These are phyloP conservation scores for Mustelus asterias DNA, from an alignment of 2,113 vertebrate genomes.

Conservation along the genomic window DNA sequence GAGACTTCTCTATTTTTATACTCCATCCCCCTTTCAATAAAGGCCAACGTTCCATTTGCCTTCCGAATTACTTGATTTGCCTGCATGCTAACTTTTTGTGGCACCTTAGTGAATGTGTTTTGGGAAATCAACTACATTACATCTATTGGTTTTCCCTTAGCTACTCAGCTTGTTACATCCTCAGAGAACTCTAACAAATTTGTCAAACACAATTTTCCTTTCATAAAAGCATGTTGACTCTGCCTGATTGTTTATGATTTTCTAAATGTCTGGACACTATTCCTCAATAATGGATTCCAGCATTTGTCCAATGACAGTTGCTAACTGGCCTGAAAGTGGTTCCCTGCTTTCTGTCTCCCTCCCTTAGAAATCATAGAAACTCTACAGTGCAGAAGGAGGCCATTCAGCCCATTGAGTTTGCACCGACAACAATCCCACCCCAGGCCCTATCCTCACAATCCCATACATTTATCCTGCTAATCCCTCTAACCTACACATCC, in stretches of 20 bases:
- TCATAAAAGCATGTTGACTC: not conserved
- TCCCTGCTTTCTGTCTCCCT: not conserved
- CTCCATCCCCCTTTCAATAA: not conserved
- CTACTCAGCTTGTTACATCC: too few species aligned
- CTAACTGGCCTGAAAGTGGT: not conserved
- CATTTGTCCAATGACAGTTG: not conserved
- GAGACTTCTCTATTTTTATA: not conserved
- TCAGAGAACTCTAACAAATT: not conserved
- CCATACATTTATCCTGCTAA: too few species aligned
- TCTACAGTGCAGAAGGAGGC: too few species aligned
- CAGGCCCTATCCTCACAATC: too few species aligned
- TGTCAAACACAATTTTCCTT: not conserved
- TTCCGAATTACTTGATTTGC: not conserved
- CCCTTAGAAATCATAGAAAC: not conserved
- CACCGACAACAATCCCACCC: too few species aligned
- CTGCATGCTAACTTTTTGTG: not conserved
- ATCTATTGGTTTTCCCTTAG: too few species aligned
- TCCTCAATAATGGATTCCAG: not conserved
- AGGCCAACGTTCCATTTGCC: not conserved
- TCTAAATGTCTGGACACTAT: not conserved
- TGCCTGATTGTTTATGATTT: not conserved
- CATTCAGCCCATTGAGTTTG: too few species aligned
- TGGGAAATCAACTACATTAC: too few species aligned
- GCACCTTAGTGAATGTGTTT: too few species aligned
- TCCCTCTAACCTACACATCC: too few species aligned